Evolutionary conservation across 2,113 vertebrate species (phyloP).

Genomic region (Neotoma lepida): DNA sequence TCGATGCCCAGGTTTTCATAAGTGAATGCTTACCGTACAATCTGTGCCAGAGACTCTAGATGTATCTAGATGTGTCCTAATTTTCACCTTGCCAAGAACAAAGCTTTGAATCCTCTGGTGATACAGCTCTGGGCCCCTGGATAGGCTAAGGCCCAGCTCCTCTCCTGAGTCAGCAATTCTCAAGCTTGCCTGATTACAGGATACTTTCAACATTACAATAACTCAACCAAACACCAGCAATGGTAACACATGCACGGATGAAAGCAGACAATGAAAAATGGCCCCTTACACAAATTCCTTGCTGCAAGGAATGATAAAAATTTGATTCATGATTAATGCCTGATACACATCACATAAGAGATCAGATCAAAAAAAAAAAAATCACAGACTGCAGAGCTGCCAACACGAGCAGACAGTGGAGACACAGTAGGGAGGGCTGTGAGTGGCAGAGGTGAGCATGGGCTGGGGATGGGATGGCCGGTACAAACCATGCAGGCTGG

Average conservation of each 20-base stretch:
- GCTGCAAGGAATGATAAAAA: conserved; percentile 18
- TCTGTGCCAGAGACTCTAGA: not conserved
- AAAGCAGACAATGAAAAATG: conserved; percentile 51
- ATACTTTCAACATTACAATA: not conserved
- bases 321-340: conserved; percentile 10
- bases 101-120: not conserved
- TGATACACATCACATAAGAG: not conserved
- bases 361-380: not conserved
- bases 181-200: not conserved
- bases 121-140: fast-evolving
- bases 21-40: not conserved
- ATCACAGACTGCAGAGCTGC: fast-evolving
- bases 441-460: fast-evolving
- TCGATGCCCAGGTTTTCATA: not conserved
- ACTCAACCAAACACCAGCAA: not conserved
- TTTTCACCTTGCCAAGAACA: not conserved
- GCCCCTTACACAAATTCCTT: not conserved
- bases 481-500: not conserved
- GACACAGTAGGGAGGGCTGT: fast-evolving
- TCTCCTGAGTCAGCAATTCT: not conserved
- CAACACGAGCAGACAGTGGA: not conserved
- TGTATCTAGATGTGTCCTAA: not conserved
- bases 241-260: not conserved
- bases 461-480: not conserved
- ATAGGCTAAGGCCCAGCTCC: not conserved